These are phyloP conservation scores for Dynastes hyllus DNA, from an alignment of 2,888 invertebrate genomes.

Conservation along the genomic window DNA sequence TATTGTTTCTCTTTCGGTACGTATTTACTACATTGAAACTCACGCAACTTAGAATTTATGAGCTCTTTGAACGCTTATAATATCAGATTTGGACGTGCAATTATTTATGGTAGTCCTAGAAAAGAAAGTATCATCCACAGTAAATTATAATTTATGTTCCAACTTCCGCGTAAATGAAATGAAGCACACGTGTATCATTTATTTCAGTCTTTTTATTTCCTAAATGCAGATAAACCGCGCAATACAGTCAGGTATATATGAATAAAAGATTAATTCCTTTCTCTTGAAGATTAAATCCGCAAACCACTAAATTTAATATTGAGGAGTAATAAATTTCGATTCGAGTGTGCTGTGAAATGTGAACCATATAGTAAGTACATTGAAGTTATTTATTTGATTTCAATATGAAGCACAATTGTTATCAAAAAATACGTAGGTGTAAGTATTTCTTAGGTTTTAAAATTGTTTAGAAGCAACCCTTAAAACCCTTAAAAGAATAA, in stretches of 20 bases:
- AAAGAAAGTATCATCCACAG: neutral
- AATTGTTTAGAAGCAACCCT: no score
- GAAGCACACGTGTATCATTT: neutral
- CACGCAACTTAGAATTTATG: no score
- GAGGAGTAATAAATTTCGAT: neutral
- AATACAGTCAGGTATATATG: neutral
- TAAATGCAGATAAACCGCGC: neutral
- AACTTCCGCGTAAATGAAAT: slow-evolving; percentile 12
- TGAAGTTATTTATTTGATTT: no score
- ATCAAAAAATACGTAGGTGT: no score
- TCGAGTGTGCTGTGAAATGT: neutral
- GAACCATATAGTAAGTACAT: no score
- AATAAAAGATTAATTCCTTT: neutral
- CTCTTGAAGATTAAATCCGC: neutral
- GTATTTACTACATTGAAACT: no score
- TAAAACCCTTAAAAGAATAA: no score
- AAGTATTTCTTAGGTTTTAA: no score
- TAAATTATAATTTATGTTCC: slow-evolving; percentile 7
- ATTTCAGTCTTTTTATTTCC: neutral
- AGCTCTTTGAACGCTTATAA: no score
- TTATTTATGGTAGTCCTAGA: slow-evolving; percentile 1
- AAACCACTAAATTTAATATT: neutral
- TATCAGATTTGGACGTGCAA: neutral
- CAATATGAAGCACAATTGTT: no score
- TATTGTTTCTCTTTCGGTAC: no score